Conservation (phyloP, 2,797 vertebrate species). For the Prunella strophiata region DNA sequence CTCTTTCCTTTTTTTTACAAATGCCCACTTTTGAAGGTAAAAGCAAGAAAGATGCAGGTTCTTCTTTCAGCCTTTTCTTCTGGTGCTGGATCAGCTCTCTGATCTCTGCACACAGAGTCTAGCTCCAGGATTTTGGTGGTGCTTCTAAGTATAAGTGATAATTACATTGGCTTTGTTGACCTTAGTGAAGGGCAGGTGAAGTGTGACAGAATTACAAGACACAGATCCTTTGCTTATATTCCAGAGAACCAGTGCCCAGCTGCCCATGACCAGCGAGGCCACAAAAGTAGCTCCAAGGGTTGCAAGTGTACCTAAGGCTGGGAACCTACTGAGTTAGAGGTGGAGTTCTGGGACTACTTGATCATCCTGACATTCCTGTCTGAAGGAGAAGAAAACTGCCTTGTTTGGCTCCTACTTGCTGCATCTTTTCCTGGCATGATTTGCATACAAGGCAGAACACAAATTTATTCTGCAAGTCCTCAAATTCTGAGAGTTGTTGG, state of each 20-base stretch:
- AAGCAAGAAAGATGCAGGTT: neutral
- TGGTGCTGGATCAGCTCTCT: neutral
- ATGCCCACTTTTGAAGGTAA: neutral
- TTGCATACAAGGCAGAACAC: neutral
- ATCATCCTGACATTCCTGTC: neutral
- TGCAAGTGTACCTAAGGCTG: neutral
- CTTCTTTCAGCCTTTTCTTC: neutral
- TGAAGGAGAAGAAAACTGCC: neutral
- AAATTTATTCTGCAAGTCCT: neutral
- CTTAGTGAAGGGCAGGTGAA: neutral
- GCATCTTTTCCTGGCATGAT: neutral
- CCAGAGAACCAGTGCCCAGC: neutral
- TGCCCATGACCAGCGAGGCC: fast-evolving
- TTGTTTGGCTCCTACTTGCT: neutral
- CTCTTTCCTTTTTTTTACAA: neutral
- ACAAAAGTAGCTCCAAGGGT: neutral
- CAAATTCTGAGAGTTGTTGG: neutral
- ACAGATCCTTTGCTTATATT: neutral
- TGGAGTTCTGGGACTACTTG: neutral
- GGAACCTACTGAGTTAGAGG: neutral
- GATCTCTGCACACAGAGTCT: neutral
- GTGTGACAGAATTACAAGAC: neutral
- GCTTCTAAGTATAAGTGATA: neutral
- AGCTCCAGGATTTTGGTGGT: neutral
- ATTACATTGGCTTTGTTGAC: neutral